These are phyloP conservation scores for Leucopternis melanops DNA, from an alignment of 2,113 vertebrate genomes.

Conservation along the genomic window DNA sequence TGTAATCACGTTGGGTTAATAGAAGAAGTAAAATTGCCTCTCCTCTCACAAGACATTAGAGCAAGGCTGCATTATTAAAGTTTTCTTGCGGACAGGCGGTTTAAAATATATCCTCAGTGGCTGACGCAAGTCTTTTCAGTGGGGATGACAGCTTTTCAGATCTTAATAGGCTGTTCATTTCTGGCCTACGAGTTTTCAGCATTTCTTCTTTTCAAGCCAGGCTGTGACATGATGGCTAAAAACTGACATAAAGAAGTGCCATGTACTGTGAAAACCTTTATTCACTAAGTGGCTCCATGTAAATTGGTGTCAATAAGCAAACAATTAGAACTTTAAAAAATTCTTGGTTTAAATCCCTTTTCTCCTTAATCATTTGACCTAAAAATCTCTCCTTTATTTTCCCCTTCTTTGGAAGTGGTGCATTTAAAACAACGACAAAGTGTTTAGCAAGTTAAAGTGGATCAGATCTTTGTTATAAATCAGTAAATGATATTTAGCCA, in stretches of 20 bases:
- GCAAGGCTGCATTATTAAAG: constrained; percentile 84
- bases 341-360: constrained; percentile 49
- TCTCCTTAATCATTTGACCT: constrained; percentile 52
- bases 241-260: constrained; percentile 65
- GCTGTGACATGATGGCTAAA: constrained; percentile 71
- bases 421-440: neutral
- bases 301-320: constrained; percentile 71
- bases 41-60: constrained; percentile 84
- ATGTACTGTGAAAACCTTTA: constrained; percentile 51
- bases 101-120: constrained; percentile 84
- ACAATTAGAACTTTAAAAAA: constrained; percentile 68
- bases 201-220: constrained; percentile 70
- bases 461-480: neutral
- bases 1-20: constrained; percentile 98
- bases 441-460: constrained; percentile 15
- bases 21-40: constrained; percentile 94
- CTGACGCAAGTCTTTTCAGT: constrained; percentile 83
- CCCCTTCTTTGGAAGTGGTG: constrained; percentile 5
- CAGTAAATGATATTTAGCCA: neutral
- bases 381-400: constrained; percentile 43
- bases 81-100: constrained; percentile 83
- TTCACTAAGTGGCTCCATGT: constrained; percentile 67
- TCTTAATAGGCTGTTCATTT: constrained; percentile 88
- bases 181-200: constrained; percentile 72
- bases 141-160: constrained; percentile 86